phyloP scores from a whole-genome alignment of 2,797 vertebrate genomes.

The Melanotaenia boesemani region DNA sequence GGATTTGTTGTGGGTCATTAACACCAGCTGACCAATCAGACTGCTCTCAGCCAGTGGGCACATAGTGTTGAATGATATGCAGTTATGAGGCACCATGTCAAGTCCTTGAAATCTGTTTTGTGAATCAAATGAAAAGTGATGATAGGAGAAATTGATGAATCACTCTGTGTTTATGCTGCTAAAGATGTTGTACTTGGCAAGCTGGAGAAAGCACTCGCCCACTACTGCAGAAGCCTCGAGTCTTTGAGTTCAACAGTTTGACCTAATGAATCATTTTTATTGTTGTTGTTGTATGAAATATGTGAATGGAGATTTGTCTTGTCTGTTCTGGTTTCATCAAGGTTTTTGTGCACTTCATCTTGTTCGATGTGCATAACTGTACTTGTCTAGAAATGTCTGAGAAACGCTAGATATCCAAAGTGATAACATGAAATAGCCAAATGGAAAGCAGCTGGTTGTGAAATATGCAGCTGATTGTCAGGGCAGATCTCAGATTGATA shows the following conservation, averaged over 20 bases:
- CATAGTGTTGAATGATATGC: slow-evolving; percentile 13
- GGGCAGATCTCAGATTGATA: slow-evolving; percentile 8
- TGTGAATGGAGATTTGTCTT: slow-evolving; percentile 34
- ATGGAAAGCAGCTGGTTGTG: not conserved
- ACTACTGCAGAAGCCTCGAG: slow-evolving; percentile 8
- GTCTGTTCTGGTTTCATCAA: not conserved
- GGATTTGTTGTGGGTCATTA: slow-evolving; percentile 62
- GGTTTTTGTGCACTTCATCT: not conserved
- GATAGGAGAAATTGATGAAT: slow-evolving; percentile 8
- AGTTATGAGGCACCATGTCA: slow-evolving; percentile 21
- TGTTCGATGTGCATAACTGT: not conserved
- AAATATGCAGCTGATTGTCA: not conserved
- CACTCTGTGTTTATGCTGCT: not conserved
- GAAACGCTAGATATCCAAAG: not conserved
- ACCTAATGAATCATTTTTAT: slow-evolving; percentile 34
- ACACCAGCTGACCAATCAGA: slow-evolving; percentile 51
- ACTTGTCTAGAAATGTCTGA: not conserved
- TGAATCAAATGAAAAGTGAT: slow-evolving; percentile 9
- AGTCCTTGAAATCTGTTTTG: slow-evolving; percentile 20
- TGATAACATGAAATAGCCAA: slow-evolving; percentile 1
- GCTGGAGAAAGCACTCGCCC: slow-evolving; percentile 6
- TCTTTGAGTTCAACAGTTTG: slow-evolving; percentile 19
- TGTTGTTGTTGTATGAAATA: slow-evolving; percentile 17
- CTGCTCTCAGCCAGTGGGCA: slow-evolving; percentile 35
- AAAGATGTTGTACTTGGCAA: slow-evolving; percentile 15